A percentile compares a stretch with the other conserved stretches of the same genome.
Conservation (phyloP, 35 echinoderm and acorn worm genomes). For the Eucidaris tribuloides region DNA sequence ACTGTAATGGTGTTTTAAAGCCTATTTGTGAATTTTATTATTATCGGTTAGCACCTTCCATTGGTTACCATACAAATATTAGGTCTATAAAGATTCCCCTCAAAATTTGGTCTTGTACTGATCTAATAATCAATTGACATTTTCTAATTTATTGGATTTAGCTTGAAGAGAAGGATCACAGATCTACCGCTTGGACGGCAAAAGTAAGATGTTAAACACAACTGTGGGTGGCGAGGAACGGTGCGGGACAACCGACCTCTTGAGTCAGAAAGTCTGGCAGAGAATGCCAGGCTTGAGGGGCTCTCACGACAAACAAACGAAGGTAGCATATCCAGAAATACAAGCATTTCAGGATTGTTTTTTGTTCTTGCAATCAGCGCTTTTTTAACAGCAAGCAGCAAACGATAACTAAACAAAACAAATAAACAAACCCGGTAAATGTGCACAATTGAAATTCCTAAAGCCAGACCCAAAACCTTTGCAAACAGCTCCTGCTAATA, state of each 20-base stretch:
- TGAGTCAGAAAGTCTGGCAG: conserved; percentile 62
- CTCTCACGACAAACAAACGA: conserved; percentile 82
- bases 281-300: conserved; percentile 66
- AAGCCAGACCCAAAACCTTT: background rate
- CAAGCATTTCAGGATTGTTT: background rate
- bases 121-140: no score
- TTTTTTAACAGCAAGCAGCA: no score
- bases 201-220: conserved; percentile 68
- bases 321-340: conserved; percentile 26
- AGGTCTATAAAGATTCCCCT: no score
- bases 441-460: background rate
- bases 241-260: conserved; percentile 55
- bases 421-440: background rate
- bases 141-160: no score
- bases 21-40: no score
- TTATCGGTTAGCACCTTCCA: no score
- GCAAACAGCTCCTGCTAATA: background rate
- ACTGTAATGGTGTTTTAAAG: no score
- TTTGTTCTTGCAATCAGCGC: background rate
- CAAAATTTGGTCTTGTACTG: no score
- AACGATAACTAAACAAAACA: background rate
- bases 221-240: conserved; percentile 71
- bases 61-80: no score
- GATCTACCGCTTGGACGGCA: conserved; percentile 63
- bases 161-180: conserved; percentile 56